phyloP scores from a whole-genome alignment of 2,888 invertebrate species.

The Sinhomidia bicolor region DNA sequence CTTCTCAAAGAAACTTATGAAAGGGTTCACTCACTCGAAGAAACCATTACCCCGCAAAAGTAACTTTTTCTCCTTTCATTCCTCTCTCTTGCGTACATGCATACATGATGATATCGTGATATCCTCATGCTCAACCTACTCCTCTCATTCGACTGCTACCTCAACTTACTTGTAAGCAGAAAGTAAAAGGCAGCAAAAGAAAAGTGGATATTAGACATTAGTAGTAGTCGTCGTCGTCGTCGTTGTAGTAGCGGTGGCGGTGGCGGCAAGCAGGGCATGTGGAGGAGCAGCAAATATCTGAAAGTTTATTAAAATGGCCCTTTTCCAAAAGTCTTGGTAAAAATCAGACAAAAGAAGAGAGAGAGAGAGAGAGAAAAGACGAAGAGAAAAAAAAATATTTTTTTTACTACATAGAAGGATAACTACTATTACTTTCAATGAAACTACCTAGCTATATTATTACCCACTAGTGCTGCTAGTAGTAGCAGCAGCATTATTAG shows the following conservation, averaged over 20 bases:
- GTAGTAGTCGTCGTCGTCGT: no score
- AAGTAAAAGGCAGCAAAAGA: not conserved
- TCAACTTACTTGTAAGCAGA: not conserved
- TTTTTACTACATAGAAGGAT: constrained; percentile 66
- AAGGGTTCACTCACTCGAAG: constrained; percentile 48
- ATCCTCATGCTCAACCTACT: not conserved
- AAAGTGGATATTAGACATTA: not conserved
- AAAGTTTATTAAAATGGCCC: constrained; percentile 75
- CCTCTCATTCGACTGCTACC: no score
- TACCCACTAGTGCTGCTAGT: not conserved
- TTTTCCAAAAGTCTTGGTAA: constrained; percentile 72
- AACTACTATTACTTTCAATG: constrained; percentile 49
- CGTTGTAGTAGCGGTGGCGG: not conserved
- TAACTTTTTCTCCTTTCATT: constrained; percentile 18
- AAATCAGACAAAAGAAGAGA: constrained; percentile 66
- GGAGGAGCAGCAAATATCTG: constrained; percentile 29
- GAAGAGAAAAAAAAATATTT: constrained; percentile 52
- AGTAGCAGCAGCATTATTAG: not conserved
- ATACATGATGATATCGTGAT: not conserved
- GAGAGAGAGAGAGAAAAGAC: not conserved
- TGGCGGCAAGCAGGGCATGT: not conserved
- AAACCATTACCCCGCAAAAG: constrained; percentile 45
- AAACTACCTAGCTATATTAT: no score
- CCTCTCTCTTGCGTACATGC: no score
- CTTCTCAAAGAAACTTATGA: constrained; percentile 7